Base-by-base conservation (phyloP, 2,113 vertebrate genomes). In the Phaethornis superciliosus region DNA sequence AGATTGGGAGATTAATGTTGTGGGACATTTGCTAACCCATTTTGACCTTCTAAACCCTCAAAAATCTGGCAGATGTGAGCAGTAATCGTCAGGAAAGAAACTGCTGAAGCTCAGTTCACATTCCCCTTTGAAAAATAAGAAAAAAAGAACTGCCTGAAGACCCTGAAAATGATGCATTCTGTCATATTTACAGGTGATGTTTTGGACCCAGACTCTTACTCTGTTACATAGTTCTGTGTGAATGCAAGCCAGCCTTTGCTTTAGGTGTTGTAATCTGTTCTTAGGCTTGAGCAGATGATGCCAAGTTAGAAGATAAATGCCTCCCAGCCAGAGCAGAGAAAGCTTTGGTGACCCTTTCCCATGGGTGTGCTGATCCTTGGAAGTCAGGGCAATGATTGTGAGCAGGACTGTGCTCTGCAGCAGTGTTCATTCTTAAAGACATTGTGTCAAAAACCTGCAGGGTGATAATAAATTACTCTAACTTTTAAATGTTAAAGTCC, bases 341-440 rank as follows among this genome's bases (percentile, higher is more conserved):
- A 89, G 35, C 40, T 79, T 82, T 8, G 1, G 5, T 56, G 49
- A 35, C 15, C 30, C 0, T 0, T 14, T 81, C 14, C 10, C 1
- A 2, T 14, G 28, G 28, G 21, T 22, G 8, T 15, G 27, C n/a
- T 80, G 17, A 56, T 72, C 28, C 35, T 40, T 60, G 35, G 28
- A 88, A 69, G 22, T 15, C 32, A 55, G 33, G 15, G 15, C 40
- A 72, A 76, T 16, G 44, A 46, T 13, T 9, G 13, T 0, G 4
- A 33, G 22, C 28, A 63, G 20, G 28, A 32, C 32, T 60, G 33
- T 37, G 7, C 56, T 70, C 42, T 52, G n/a, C 33, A 82, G 26
- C 16, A 82, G 27, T 0, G 1, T 23, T 70, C 20, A 0, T 26
- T 69, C 49, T 58, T 65, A 40, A 58, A 69, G 19, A 28, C 0